Conservation (phyloP, 1,140 invertebrate species). For the Lamellibrachia luymesi region DNA sequence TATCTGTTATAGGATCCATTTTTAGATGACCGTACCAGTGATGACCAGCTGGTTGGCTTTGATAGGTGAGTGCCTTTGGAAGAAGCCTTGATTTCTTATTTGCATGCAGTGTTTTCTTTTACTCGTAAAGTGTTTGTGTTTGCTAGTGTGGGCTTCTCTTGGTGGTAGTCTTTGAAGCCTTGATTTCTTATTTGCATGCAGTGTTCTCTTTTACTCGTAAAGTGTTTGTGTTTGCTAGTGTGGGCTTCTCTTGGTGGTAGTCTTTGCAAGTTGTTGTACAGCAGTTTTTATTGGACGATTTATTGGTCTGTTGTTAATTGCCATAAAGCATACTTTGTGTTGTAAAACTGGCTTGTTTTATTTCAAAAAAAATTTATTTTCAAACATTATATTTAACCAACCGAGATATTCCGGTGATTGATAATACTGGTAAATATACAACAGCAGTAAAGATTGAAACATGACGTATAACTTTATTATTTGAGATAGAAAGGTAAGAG, state of each 20-base stretch:
- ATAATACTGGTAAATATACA: too few species aligned
- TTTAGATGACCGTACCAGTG: conserved; percentile 28
- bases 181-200: not conserved
- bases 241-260: not conserved
- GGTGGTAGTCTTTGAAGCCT: not conserved
- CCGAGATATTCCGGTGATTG: too few species aligned
- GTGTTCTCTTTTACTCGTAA: not conserved
- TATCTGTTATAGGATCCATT: conserved; percentile 21
- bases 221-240: not conserved
- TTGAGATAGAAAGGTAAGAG: too few species aligned
- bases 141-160: not conserved
- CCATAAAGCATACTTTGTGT: not conserved
- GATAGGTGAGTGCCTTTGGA: not conserved
- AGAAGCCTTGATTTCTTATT: not conserved
- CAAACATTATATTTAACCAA: too few species aligned
- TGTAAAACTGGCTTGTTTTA: not conserved
- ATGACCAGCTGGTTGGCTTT: conserved; percentile 30
- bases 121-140: not conserved
- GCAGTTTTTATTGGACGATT: not conserved
- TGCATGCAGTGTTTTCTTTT: not conserved
- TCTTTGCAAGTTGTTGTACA: not conserved
- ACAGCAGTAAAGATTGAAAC: too few species aligned
- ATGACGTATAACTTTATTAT: too few species aligned
- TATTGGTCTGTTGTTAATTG: not conserved
- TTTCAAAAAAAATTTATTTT: too few species aligned